Base-by-base conservation (phyloP, 2,113 vertebrate species). In the Hymenochirus boettgeri region DNA sequence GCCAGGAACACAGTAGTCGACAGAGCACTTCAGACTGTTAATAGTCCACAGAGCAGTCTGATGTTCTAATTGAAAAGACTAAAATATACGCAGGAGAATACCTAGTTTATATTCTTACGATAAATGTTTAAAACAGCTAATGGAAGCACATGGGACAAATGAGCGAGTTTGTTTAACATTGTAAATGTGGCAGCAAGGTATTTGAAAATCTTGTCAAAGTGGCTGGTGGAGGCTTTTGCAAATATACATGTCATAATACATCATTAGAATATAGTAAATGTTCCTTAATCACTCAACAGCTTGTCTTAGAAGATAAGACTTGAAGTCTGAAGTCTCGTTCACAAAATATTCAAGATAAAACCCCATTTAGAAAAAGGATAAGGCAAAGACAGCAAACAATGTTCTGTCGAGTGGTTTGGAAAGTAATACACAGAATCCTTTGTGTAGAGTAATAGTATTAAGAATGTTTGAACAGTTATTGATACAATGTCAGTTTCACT, bases 161-260 rank as follows among this genome's bases (percentile, higher is more conserved):
- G 56, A 53, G 47, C 2, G 31, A 11, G 64, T 59, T 67, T 67
- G 64, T 59, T 67, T 59, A 52, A 59, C 64, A 67, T 51, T 52
- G 56, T 52, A 52, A 67, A 59, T 67, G 64, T 66, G 54, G 63
- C 63, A 57, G 63, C 31, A 29, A 31, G 54, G 42, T 37, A 50
- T 67, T 59, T 39, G 55, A 67, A 23, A 42, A 37, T 59, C 55
- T 67, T 59, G 64, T 59, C 48, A 39, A 9, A 29, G 47, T 56
- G 23, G 56, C 56, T 57, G 2, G 46, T 48, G 7, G 22, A 67
- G 56, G n/a, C 54, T 48, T 67, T 45, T 39, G 57, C 64, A 67
- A 67, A 67, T 21, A 67, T 57, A 57, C 64, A 59, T 59, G 64
- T 67, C 64, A 67, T 67, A 67, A 67, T 67, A 67, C 19, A 67